These are phyloP conservation scores for Aldabrachelys gigantea DNA, from an alignment of 2,113 vertebrate species.

Conservation along the genomic window DNA sequence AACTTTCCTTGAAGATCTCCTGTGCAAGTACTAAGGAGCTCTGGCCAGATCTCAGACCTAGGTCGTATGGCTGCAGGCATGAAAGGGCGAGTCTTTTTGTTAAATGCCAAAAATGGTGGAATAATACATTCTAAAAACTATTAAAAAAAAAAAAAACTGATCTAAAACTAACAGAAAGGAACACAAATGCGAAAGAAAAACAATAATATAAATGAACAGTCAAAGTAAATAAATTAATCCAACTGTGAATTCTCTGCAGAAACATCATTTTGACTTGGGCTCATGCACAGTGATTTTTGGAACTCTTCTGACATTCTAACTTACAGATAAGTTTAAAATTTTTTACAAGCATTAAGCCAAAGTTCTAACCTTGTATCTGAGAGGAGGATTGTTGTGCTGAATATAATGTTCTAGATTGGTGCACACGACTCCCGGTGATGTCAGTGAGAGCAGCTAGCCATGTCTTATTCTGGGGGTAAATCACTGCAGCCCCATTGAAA, in stretches of 20 bases:
- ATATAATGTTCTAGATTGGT: background rate
- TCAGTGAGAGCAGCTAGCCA: background rate
- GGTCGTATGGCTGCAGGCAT: background rate
- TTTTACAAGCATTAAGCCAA: background rate
- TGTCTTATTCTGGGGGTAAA: background rate
- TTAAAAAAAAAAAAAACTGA: background rate
- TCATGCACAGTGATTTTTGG: background rate
- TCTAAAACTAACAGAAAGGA: background rate
- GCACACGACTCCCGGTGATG: background rate
- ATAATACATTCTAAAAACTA: background rate
- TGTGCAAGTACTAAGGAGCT: fast-evolving
- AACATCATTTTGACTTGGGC: background rate
- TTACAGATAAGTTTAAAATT: background rate
- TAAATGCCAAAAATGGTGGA: background rate
- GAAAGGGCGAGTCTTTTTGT: background rate
- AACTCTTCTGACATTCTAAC: background rate
- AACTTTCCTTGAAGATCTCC: background rate
- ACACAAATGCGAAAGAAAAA: background rate
- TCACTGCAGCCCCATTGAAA: background rate
- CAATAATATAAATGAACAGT: background rate
- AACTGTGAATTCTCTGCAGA: background rate
- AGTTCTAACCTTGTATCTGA: background rate
- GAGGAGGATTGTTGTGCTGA: background rate
- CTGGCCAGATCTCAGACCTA: background rate
- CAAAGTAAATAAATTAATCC: background rate